These are phyloP conservation scores for Rhagonycha fulva DNA, from an alignment of 2,888 invertebrate species.

Conservation along the genomic window DNA sequence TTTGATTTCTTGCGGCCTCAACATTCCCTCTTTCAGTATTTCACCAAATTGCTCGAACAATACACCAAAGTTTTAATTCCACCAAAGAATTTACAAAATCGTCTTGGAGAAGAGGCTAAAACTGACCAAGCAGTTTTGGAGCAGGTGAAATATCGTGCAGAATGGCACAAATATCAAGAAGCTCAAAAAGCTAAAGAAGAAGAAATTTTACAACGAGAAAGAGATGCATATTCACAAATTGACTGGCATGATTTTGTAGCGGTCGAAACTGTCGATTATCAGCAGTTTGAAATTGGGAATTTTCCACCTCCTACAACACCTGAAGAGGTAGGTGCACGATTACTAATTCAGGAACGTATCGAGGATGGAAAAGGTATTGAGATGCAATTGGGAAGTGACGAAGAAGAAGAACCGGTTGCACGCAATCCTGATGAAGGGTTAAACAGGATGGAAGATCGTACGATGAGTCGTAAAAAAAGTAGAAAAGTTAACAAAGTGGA, in stretches of 20 bases:
- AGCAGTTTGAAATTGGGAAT: constrained; percentile 92
- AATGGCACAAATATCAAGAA: constrained; percentile 96
- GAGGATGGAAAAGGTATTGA: constrained; percentile 83
- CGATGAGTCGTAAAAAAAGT: constrained; percentile 55
- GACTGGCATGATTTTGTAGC: constrained; percentile 99
- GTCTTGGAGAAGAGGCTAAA: constrained; percentile 77
- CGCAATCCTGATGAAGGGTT: constrained; percentile 55
- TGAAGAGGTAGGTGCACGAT: constrained; percentile 93
- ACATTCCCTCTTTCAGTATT: constrained; percentile 97
- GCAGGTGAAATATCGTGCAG: constrained; percentile 91
- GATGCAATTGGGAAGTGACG: constrained; percentile 89
- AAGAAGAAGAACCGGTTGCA: constrained; percentile 56
- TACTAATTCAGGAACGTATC: constrained; percentile 84
- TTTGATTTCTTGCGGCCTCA: constrained; percentile 99
- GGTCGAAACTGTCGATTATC: constrained; percentile 99
- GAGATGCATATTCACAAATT: constrained; percentile 94
- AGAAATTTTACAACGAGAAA: constrained; percentile 92
- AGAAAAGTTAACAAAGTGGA: constrained; percentile 70
- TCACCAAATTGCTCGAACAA: constrained; percentile 96
- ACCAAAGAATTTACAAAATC: constrained; percentile 84
- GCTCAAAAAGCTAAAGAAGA: constrained; percentile 91
- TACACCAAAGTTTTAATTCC: constrained; percentile 97
- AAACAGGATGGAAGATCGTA: constrained; percentile 71
- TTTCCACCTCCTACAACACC: constrained; percentile 98
- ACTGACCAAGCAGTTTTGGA: constrained; percentile 74